A percentile compares a stretch with the other conserved stretches of the same genome.
phyloP scores from a whole-genome alignment of 2,888 invertebrate species.

The Microplitis manilae region DNA sequence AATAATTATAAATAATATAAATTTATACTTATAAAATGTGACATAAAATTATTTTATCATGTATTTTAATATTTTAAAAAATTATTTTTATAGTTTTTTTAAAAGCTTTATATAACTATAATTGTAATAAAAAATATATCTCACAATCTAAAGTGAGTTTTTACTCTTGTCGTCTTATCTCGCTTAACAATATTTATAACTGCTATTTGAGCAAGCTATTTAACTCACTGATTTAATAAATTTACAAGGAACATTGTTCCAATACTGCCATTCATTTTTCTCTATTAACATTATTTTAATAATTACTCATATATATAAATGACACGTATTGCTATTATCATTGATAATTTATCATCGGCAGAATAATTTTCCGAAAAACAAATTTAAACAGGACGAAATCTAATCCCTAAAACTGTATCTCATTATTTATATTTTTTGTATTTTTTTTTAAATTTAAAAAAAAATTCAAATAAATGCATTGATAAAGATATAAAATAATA shows the following conservation, averaged over 20 bases:
- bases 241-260: background rate
- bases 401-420: background rate
- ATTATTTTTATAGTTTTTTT: background rate
- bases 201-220: slow-evolving; percentile 31
- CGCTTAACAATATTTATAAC: slow-evolving; percentile 7
- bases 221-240: slow-evolving; percentile 1
- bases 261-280: background rate
- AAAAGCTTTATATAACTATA: background rate
- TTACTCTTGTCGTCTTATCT: background rate
- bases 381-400: background rate
- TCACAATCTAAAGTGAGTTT: background rate
- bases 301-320: background rate
- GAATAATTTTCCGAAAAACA: background rate
- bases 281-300: background rate
- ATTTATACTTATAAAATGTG: slow-evolving; percentile 13
- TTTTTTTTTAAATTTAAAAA: background rate
- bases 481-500: background rate
- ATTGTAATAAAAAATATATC: background rate
- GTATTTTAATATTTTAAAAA: background rate
- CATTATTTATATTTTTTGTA: background rate
- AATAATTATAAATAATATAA: slow-evolving; percentile 35
- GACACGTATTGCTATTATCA: background rate
- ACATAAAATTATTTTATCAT: background rate
- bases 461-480: slow-evolving; percentile 8
- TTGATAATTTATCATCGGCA: background rate